Conservation (phyloP, 2,113 vertebrate species). For the Chloebia gouldiae region DNA sequence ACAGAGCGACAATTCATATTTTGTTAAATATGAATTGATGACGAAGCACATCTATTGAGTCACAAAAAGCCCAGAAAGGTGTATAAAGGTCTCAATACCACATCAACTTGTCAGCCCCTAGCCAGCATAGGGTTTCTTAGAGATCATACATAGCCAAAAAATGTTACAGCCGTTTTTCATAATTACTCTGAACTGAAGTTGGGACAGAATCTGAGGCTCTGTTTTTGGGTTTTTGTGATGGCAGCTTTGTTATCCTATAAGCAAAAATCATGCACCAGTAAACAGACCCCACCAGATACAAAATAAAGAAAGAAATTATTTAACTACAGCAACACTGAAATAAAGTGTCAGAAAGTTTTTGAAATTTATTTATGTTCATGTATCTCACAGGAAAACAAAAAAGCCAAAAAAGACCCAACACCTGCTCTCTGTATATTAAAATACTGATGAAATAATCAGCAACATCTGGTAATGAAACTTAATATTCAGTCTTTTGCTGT, state of each 20-base stretch:
- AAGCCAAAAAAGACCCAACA: neutral
- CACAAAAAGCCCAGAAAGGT: neutral
- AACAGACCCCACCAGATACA: neutral
- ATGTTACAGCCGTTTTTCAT: neutral
- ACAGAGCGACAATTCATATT: neutral
- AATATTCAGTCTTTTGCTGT: neutral
- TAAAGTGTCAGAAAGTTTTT: neutral
- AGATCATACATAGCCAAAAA: neutral
- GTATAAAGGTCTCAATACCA: neutral
- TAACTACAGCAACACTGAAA: neutral
- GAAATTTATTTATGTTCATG: neutral
- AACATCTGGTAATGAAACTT: neutral
- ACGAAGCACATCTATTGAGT: neutral
- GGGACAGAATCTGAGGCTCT: neutral
- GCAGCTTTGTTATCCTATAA: neutral
- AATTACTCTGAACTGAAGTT: neutral
- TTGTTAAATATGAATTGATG: neutral
- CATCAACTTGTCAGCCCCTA: rapidly evolving
- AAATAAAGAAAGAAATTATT: neutral
- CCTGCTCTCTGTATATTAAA: neutral
- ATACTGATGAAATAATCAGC: neutral
- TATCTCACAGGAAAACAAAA: neutral
- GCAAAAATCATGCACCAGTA: neutral
- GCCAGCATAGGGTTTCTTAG: neutral
- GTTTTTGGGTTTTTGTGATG: neutral